Evolutionary conservation across 1,140 invertebrate species (phyloP).

Genomic region (Linepithema humile): DNA sequence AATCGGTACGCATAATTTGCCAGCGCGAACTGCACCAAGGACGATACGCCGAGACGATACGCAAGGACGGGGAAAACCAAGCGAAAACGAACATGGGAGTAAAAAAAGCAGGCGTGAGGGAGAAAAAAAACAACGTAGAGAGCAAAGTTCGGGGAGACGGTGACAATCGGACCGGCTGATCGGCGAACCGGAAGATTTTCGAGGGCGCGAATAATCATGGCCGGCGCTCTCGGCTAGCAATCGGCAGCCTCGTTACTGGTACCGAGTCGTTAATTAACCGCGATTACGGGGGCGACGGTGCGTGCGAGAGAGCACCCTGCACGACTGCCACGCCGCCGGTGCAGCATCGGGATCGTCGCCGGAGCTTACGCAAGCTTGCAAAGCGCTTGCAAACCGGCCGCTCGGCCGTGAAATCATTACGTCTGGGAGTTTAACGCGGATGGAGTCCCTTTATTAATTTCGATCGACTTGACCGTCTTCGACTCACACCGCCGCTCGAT

Average conservation of each 20-base stretch:
- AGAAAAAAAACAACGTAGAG: not conserved
- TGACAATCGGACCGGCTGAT: conserved; percentile 52
- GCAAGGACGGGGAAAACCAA: conserved; percentile 11
- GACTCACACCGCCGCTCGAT: conserved; percentile 6
- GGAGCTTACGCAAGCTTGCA: conserved; percentile 45
- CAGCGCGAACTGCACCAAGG: not conserved
- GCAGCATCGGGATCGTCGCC: conserved; percentile 24
- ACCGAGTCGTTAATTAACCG: conserved; percentile 79
- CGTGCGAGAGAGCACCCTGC: conserved; percentile 72
- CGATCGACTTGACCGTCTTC: conserved; percentile 21
- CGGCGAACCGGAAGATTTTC: conserved; percentile 6
- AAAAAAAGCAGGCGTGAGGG: not conserved
- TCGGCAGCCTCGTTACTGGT: conserved; percentile 79
- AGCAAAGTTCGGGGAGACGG: conserved; percentile 37
- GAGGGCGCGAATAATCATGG: conserved; percentile 59
- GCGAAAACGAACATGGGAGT: not conserved
- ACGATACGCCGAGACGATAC: not conserved
- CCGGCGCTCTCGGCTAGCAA: conserved; percentile 74
- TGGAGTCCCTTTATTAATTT: conserved; percentile 13
- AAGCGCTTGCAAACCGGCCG: conserved; percentile 41
- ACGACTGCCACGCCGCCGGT: not conserved
- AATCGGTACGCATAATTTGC: not conserved
- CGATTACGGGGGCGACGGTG: conserved; percentile 79
- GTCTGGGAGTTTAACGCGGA: conserved; percentile 51
- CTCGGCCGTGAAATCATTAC: conserved; percentile 66